Percentiles rank a stretch among this genome's conserved stretches.
These are phyloP conservation scores for Phyllopteryx taeniolatus DNA, from an alignment of 2,113 vertebrate species.

Conservation along the genomic window DNA sequence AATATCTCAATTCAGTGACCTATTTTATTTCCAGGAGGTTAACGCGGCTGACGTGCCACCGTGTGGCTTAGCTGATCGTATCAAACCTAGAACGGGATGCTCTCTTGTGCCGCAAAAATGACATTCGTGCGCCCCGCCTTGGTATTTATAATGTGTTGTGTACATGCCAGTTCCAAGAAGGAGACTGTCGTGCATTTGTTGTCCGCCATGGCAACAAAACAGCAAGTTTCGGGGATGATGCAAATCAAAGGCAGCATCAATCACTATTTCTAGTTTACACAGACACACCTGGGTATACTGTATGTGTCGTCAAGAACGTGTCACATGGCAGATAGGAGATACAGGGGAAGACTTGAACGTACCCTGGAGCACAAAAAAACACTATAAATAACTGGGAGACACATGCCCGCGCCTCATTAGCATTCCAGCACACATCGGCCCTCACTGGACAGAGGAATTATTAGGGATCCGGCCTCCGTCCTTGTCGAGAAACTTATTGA, in stretches of 20 bases:
- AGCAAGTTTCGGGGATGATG: conserved; percentile 43
- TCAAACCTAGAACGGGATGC: conserved; percentile 48
- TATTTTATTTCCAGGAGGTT: conserved; percentile 55
- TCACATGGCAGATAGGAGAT: conserved; percentile 54
- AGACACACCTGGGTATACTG: conserved; percentile 3
- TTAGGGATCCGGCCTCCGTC: background rate
- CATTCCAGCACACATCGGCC: conserved; percentile 40
- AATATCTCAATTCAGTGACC: conserved; percentile 67
- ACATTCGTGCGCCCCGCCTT: background rate
- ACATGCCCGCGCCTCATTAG: conserved; percentile 62
- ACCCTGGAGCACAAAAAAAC: conserved; percentile 71
- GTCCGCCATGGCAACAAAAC: conserved; percentile 50
- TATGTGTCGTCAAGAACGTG: conserved; percentile 7
- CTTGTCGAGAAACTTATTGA: background rate
- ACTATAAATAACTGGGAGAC: conserved; percentile 74
- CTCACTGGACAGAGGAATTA: background rate
- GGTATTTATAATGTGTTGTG: conserved; percentile 1
- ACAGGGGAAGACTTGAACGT: conserved; percentile 43
- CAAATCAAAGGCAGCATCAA: conserved; percentile 36
- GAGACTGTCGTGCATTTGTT: conserved; percentile 22
- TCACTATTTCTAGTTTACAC: conserved; percentile 4
- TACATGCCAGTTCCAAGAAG: conserved; percentile 31
- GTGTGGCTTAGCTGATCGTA: conserved; percentile 55
- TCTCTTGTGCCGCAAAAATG: conserved; percentile 48
- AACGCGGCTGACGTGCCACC: conserved; percentile 41